Evolutionary conservation across 2,113 vertebrate genomes (phyloP), one percentile per base, ranked within the genome.

Genomic region (Xiphophorus maculatus): DNA sequence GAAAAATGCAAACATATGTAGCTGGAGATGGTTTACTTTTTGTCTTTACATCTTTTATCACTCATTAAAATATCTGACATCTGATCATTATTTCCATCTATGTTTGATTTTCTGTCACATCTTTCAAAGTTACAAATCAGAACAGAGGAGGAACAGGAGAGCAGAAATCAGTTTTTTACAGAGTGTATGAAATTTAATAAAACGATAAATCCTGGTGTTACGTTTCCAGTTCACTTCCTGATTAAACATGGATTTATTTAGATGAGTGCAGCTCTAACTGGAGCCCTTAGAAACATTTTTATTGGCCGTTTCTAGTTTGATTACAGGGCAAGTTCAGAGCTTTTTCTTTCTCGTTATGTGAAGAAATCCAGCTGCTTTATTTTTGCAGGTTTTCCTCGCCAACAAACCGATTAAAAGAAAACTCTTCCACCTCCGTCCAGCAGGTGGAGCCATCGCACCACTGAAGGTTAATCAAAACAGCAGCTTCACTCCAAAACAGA

Each of bases 381-480:
- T 19, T 19, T 14, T 48, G 44, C 44, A 48, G 25, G 11, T 35
- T 25, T 64, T 61, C 25, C 11, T 13, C 1, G 27, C 27, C n/a
- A 61, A 28, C 19, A n/a, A 60, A 11, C 27, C 14, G 12, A 30
- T 63, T 30, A 14, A 63, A 63, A 63, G 6, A 63, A 63, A 63
- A 63, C 3, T 25, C 48, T 63, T 42, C 25, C 32, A 51, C 69
- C 3, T 42, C 25, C 0, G 14, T 48, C 75, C 81, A 75, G 78
- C 64, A 69, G 75, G 81, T 1, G 81, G 60, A 5, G 69, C 5
- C 3, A 22, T 42, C n/a, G 44, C 44, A 19, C 44, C 44, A 48
- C 44, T 1, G 44, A 28, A 32, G 58, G 54, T 66, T 27, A 32
- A 75, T 73, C 64, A 29, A 67, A 25, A 63, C 35, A 30, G 63